Conservation (phyloP, 1,140 invertebrate genomes). For the Drosophila funebris region DNA sequence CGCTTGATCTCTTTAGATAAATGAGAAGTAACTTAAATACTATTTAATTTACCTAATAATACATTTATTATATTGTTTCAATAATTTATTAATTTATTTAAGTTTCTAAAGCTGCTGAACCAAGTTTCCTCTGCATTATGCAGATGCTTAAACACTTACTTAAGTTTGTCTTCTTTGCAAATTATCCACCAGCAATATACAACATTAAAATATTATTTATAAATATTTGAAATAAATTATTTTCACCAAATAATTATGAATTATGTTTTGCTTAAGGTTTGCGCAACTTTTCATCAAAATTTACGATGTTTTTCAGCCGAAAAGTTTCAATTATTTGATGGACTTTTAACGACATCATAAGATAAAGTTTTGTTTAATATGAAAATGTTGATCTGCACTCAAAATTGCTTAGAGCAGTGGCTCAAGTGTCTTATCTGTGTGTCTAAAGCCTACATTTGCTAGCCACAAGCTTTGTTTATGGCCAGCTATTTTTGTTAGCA, state of each 20-base stretch:
- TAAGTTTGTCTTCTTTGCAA: too few species aligned
- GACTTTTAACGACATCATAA: neutral
- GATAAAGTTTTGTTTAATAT: slow-evolving; percentile 10
- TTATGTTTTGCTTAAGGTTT: neutral
- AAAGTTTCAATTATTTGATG: slow-evolving; percentile 13
- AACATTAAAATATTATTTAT: too few species aligned
- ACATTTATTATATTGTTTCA: too few species aligned
- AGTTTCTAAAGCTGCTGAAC: too few species aligned
- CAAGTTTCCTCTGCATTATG: too few species aligned
- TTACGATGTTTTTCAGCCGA: neutral
- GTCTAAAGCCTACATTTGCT: neutral
- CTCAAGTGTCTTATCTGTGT: slow-evolving; percentile 3
- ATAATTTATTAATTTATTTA: too few species aligned
- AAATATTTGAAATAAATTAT: too few species aligned
- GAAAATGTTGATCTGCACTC: slow-evolving; percentile 13
- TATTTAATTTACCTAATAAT: too few species aligned
- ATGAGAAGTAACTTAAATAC: too few species aligned
- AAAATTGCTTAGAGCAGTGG: neutral
- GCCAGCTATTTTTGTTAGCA: slow-evolving; percentile 18
- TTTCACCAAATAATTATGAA: neutral
- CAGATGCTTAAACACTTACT: too few species aligned
- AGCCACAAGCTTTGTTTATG: slow-evolving; percentile 21
- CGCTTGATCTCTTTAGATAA: too few species aligned
- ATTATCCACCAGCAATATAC: too few species aligned
- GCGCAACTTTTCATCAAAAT: neutral